These are phyloP conservation scores for Pollicipes pollicipes DNA, from an alignment of 1,140 invertebrate genomes.

Conservation along the genomic window DNA sequence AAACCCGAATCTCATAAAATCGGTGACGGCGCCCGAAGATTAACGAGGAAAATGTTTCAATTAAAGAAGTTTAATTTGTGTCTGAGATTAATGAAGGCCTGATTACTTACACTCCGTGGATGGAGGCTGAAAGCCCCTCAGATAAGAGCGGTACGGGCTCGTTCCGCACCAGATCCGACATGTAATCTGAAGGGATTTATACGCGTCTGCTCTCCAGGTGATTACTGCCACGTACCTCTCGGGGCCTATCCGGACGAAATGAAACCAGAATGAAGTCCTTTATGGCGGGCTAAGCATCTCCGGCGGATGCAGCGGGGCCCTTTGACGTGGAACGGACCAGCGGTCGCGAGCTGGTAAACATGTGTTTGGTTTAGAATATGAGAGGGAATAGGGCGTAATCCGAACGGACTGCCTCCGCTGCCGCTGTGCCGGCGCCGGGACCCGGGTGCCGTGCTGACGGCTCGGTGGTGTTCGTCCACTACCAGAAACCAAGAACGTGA, in stretches of 20 bases:
- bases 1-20: not conserved
- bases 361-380: too few species aligned
- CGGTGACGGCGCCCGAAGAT: not conserved
- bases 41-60: conserved; percentile 1
- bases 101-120: not conserved
- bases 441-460: too few species aligned
- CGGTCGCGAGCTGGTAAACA: not conserved
- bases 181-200: not conserved
- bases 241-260: not conserved
- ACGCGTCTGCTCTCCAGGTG: not conserved
- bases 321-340: not conserved
- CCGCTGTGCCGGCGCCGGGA: too few species aligned
- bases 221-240: not conserved
- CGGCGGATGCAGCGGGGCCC: not conserved
- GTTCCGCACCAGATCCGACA: not conserved
- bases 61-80: conserved; percentile 1
- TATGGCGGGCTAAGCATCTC: not conserved
- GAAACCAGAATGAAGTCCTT: not conserved
- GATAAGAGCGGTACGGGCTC: not conserved
- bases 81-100: not conserved
- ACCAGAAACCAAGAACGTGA: too few species aligned
- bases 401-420: too few species aligned
- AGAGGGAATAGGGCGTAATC: too few species aligned
- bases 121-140: not conserved
- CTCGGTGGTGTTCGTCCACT: too few species aligned